These are phyloP conservation scores for Pedetes capensis DNA, from an alignment of 2,113 vertebrate genomes.

Conservation along the genomic window DNA sequence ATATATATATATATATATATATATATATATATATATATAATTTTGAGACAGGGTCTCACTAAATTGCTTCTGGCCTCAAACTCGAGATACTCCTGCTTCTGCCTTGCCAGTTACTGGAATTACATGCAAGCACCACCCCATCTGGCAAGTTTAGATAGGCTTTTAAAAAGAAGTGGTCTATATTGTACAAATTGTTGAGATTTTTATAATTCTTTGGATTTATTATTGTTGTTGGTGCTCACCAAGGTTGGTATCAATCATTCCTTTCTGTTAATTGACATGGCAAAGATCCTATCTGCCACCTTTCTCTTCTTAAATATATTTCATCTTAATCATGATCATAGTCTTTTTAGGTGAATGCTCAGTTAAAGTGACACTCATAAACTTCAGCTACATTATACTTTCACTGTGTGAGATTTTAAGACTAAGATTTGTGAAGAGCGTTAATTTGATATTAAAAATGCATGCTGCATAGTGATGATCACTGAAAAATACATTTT, in stretches of 20 bases:
- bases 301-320: conserved; percentile 41
- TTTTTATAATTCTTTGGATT: not conserved
- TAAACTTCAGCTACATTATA: conserved; percentile 52
- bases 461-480: not conserved
- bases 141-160: too few species aligned
- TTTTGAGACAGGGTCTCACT: too few species aligned
- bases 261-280: conserved; percentile 17
- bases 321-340: conserved; percentile 45
- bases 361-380: conserved; percentile 42
- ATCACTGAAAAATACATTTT: conserved; percentile 23
- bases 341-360: conserved; percentile 48
- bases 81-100: too few species aligned
- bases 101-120: too few species aligned
- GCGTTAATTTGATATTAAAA: conserved; percentile 46
- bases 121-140: too few species aligned
- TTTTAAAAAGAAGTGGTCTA: not conserved
- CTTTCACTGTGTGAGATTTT: not conserved
- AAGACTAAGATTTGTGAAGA: conserved; percentile 47
- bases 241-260: not conserved
- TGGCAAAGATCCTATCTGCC: not conserved
- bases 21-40: too few species aligned
- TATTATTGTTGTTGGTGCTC: not conserved
- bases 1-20: too few species aligned
- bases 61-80: too few species aligned
- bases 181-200: not conserved